Base-by-base conservation (phyloP, 2,797 vertebrate species). In the Amblyopsis hoosieri region DNA sequence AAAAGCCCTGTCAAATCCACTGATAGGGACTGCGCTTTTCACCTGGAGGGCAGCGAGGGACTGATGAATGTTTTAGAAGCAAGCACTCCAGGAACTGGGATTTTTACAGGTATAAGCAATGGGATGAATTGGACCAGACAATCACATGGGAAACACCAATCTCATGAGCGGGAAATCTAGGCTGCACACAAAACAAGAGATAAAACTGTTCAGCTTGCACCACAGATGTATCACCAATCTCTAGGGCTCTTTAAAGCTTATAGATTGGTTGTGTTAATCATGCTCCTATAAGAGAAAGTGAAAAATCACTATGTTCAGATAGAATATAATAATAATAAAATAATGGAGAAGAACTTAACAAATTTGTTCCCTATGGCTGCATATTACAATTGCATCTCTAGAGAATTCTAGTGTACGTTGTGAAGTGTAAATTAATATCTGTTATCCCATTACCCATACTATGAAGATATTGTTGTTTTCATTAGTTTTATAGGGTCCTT, bases 61-160 rank as follows among this genome's bases (percentile, higher is more conserved):
- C 78, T 80, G 83, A 89, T 88, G 78, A 86, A 89, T 88, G 85
- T 84, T 82, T 84, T 72, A 55, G 72, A 64, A 76, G 65, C 67
- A 15, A 9, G 49, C 4, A 46, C 71, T 79, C 71, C 69, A 82
- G 69, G 80, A 87, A 75, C 74, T 74, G 76, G 80, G 82, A 79
- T 81, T 89, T 82, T 74, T 80, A 80, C 79, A 71, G 69, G 78
- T 64, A 82, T 86, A 76, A 80, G 78, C 72, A 72, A 68, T 74
- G 66, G 76, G 67, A 48, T 71, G 76, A 85, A 90, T 79, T 82
- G 83, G 84, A 87, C 81, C 77, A 83, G 86, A 86, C 82, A 74
- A 78, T 78, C 87, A 45, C 72, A 60, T 60, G 85, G 85, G 86
- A 87, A 76, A 79, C 74, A 53, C 67, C 47, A 49, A 49, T 85